Base-by-base conservation (phyloP, 2,113 vertebrate genomes). In the Halichoeres trimaculatus region DNA sequence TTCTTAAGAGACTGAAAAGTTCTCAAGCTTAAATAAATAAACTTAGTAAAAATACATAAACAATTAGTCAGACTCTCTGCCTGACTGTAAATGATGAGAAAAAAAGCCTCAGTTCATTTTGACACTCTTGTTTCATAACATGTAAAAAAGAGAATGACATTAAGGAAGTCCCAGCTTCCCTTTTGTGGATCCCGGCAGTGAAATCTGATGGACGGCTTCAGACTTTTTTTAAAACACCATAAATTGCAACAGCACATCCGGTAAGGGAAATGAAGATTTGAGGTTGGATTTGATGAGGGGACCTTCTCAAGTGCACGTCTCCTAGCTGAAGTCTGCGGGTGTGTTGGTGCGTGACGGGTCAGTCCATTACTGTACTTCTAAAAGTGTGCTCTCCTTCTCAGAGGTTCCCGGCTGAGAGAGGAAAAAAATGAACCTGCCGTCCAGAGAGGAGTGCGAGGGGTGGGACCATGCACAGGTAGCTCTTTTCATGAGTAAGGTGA, bases 401-500 rank as follows among this genome's bases (percentile, higher is more conserved):
- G 35, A 61, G 65, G 47, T 43, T 69, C 66, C 81, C 11, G 59
- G 74, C 58, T 84, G 70, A 69, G 57, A 89, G 91, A 86, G 83
- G 83, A 91, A 53, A 92, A 53, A 91, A 54, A 93, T 94, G 87
- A 95, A 93, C 84, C 85, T 96, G 66, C 96, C 95, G 14, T 86
- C 92, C 80, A 94, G 91, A 72, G 94, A 96, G 59, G 93, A 96
- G 74, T 95, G 92, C 68, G 94, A 95, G 70, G 89, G 76, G 17
- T 96, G 95, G 96, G 94, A 92, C 63, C 62, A 92, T n/a, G 50
- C 64, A 5, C 93, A 95, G 78, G 93, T 97, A 38, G 94, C 93
- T 59, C 59, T 85, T 69, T 94, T 95, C 53, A 82, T 96, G 83
- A 77, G 59, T 85, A 92, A 94, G 95, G 96, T 97, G 93, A 92